phyloP scores from a whole-genome alignment of 2,113 vertebrate species.

The Melanotaenia duboulayi region DNA sequence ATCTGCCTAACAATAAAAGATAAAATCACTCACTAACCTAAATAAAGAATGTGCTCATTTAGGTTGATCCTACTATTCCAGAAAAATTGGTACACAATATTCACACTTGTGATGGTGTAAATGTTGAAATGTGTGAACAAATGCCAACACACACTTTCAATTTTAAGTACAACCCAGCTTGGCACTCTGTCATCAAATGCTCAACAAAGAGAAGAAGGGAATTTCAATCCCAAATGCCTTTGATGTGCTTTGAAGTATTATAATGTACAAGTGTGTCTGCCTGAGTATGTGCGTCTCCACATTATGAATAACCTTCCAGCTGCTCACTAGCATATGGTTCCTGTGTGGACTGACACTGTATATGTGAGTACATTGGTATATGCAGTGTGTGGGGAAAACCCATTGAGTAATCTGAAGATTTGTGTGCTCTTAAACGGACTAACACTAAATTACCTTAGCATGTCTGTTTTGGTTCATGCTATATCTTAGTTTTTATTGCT shows the following conservation, averaged over 20 bases:
- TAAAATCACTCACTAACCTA: constrained; percentile 10
- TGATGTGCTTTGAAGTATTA: constrained; percentile 72
- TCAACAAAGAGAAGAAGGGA: constrained; percentile 58
- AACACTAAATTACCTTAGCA: constrained; percentile 7
- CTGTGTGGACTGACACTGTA: constrained; percentile 55
- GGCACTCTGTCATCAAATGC: constrained; percentile 65
- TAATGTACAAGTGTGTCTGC: constrained; percentile 33
- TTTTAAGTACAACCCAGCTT: constrained; percentile 46
- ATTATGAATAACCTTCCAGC: constrained; percentile 62
- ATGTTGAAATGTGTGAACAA: constrained; percentile 61
- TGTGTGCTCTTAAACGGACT: constrained; percentile 19
- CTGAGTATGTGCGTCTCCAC: constrained; percentile 32
- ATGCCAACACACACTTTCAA: constrained; percentile 57
- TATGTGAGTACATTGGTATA: constrained; percentile 21
- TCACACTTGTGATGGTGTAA: constrained; percentile 47
- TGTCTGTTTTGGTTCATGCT: not conserved
- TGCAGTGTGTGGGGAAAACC: constrained; percentile 44
- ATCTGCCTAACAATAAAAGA: not conserved
- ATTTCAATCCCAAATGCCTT: constrained; percentile 58
- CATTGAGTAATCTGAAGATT: constrained; percentile 23
- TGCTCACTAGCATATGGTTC: constrained; percentile 64
- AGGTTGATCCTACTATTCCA: constrained; percentile 56
- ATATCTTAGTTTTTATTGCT: not conserved
- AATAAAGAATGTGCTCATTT: constrained; percentile 40
- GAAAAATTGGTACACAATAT: constrained; percentile 51